Conservation (phyloP, 2,888 invertebrate species). For the Vesta saturnalis region DNA sequence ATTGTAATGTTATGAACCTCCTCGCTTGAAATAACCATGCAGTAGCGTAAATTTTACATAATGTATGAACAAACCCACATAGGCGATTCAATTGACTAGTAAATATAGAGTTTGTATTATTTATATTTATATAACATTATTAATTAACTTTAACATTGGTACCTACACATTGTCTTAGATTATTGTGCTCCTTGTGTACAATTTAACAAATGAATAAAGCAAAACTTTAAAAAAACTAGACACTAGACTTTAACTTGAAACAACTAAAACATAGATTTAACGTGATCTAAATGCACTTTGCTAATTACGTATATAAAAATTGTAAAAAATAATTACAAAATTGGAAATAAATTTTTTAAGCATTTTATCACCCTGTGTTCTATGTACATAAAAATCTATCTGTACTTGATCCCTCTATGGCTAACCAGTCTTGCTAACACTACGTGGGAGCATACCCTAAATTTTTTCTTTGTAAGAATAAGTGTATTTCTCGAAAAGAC, state of each 20-base stretch:
- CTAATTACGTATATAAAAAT: too few species aligned
- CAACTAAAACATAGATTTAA: not conserved
- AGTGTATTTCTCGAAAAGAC: constrained; percentile 82
- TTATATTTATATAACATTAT: constrained; percentile 52
- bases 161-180: constrained; percentile 62
- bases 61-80: constrained; percentile 46
- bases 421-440: constrained; percentile 60
- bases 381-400: constrained; percentile 56
- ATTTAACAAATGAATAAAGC: constrained; percentile 38
- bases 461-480: constrained; percentile 80
- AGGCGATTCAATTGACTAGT: constrained; percentile 60
- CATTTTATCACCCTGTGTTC: constrained; percentile 62
- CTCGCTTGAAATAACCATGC: constrained; percentile 6
- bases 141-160: constrained; percentile 53
- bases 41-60: constrained; percentile 22
- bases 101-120: constrained; percentile 51
- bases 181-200: constrained; percentile 57
- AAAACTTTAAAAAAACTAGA: constrained; percentile 23
- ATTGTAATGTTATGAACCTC: not conserved
- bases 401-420: constrained; percentile 46
- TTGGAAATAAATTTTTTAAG: constrained; percentile 37
- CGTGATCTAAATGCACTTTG: constrained; percentile 7
- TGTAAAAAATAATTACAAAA: constrained; percentile 40
- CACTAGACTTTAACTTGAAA: constrained; percentile 22
- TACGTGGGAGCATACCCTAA: constrained; percentile 69